These are phyloP conservation scores for Rhinopithecus roxellana DNA, from an alignment of 2,113 vertebrate genomes.

Conservation along the genomic window DNA sequence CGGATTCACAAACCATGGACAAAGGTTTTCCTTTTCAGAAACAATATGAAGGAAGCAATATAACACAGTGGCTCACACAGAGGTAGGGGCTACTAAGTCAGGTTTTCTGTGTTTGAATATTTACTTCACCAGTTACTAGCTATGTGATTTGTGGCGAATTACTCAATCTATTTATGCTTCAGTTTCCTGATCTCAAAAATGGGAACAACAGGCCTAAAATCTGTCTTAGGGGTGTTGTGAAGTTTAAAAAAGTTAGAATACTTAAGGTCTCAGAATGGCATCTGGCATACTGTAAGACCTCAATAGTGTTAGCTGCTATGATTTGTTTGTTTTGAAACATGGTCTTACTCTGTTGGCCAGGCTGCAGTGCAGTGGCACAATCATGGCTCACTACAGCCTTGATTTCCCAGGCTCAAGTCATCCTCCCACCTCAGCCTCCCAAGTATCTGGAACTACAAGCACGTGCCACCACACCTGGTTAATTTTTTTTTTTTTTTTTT, in stretches of 20 bases:
- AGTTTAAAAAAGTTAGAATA: slow-evolving; percentile 19
- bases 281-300: neutral
- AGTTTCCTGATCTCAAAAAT: slow-evolving; percentile 31
- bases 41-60: slow-evolving; percentile 26
- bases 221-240: neutral
- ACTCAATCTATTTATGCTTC: neutral
- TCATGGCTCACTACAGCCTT: too few species aligned
- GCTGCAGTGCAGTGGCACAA: too few species aligned
- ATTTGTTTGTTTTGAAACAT: too few species aligned
- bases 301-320: neutral
- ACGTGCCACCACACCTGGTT: too few species aligned
- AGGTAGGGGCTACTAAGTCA: neutral
- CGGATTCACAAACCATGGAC: slow-evolving; percentile 40
- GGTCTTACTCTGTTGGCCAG: too few species aligned
- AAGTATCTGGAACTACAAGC: too few species aligned
- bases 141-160: neutral
- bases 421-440: too few species aligned
- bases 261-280: neutral
- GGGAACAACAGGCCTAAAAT: slow-evolving; percentile 16
- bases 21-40: slow-evolving; percentile 44
- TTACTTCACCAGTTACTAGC: slow-evolving; percentile 15
- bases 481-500: too few species aligned
- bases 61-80: neutral
- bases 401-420: too few species aligned
- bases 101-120: neutral